Conservation (phyloP, 2,888 invertebrate genomes). For the Glaucopsyche alexis region DNA sequence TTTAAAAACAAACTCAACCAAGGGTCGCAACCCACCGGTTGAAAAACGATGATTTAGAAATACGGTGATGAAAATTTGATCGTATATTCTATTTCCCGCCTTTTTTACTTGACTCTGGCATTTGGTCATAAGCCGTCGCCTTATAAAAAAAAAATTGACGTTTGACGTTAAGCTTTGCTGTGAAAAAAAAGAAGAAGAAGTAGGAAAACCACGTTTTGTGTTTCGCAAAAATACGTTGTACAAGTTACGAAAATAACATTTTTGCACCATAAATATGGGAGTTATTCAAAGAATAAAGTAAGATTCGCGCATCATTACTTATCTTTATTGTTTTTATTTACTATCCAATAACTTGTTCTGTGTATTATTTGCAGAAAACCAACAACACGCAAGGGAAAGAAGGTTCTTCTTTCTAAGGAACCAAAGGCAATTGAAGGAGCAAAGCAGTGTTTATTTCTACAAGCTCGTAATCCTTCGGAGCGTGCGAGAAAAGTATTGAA, state of each 20-base stretch:
- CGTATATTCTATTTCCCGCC: no score
- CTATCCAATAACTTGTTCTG: not conserved
- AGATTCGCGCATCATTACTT: not conserved
- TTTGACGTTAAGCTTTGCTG: not conserved
- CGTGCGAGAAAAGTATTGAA: slow-evolving; percentile 86
- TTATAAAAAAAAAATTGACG: not conserved
- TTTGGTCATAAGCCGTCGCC: no score
- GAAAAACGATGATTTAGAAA: no score
- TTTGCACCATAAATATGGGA: slow-evolving; percentile 37
- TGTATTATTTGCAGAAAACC: slow-evolving; percentile 85
- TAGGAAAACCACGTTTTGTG: not conserved
- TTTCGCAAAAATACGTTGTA: not conserved
- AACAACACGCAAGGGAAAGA: slow-evolving; percentile 92
- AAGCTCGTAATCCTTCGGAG: slow-evolving; percentile 90
- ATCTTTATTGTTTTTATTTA: not conserved
- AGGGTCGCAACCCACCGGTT: no score
- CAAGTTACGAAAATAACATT: slow-evolving; percentile 5
- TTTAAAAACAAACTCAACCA: no score
- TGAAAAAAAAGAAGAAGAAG: not conserved
- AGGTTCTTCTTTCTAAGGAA: slow-evolving; percentile 88
- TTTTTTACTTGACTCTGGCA: no score
- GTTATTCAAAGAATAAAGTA: slow-evolving; percentile 44
- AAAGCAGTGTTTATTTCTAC: slow-evolving; percentile 90
- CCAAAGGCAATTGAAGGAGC: slow-evolving; percentile 94
- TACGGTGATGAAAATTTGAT: no score